A percentile compares a stretch with the other conserved stretches of the same genome.
These are phyloP conservation scores for Oryzias curvinotus DNA, from an alignment of 2,113 vertebrate genomes.

Conservation along the genomic window DNA sequence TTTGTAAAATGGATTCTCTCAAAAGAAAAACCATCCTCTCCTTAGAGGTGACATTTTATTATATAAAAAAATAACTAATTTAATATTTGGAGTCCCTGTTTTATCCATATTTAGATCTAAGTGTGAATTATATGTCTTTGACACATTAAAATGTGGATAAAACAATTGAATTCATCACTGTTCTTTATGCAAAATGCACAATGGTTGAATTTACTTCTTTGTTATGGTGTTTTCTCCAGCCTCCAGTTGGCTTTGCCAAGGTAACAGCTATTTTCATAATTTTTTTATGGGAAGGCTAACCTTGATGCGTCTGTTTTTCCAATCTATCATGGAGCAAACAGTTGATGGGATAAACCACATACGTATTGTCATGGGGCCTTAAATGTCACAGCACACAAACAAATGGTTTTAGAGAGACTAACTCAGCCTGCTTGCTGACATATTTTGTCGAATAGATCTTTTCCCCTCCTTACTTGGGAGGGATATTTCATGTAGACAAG, in stretches of 20 bases:
- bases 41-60: too few species aligned
- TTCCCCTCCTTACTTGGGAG: neutral
- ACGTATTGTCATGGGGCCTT: constrained; percentile 30
- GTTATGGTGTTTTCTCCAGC: too few species aligned
- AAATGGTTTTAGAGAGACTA: constrained; percentile 18
- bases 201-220: too few species aligned
- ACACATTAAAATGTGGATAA: too few species aligned
- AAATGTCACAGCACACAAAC: constrained; percentile 43
- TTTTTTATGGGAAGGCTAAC: constrained; percentile 25
- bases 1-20: too few species aligned
- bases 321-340: constrained; percentile 13
- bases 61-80: too few species aligned
- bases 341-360: constrained; percentile 17
- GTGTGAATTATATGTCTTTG: too few species aligned
- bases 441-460: neutral
- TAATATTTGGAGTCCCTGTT: too few species aligned
- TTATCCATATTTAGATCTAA: too few species aligned
- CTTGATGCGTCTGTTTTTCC: constrained; percentile 29
- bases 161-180: too few species aligned
- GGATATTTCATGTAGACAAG: neutral
- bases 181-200: too few species aligned
- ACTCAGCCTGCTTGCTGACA: neutral
- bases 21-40: too few species aligned
- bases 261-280: constrained; percentile 35
- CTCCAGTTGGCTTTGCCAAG: constrained; percentile 4